These are phyloP conservation scores for Yponomeuta plumbellus DNA, from an alignment of 2,888 invertebrate species.

Conservation along the genomic window DNA sequence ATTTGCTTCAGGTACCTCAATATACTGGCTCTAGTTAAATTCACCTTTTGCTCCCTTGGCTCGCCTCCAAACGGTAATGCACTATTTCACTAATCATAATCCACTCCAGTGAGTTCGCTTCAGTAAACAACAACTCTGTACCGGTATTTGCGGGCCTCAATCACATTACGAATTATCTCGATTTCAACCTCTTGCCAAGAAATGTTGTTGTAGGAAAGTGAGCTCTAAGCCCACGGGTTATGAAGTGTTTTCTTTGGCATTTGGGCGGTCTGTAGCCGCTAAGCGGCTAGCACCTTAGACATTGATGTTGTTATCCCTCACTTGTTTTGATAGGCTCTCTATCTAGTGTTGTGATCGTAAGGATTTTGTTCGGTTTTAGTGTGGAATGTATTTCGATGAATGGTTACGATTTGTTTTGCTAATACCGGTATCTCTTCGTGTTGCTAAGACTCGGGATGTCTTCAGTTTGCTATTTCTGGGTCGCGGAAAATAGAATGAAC, in stretches of 20 bases:
- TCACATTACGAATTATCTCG: constrained; percentile 19
- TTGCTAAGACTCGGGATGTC: constrained; percentile 39
- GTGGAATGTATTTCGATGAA: constrained; percentile 54
- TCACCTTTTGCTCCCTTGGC: constrained; percentile 6
- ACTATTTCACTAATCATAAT: constrained; percentile 28
- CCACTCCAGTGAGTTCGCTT: constrained; percentile 44
- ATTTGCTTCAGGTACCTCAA: no score
- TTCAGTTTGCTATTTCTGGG: constrained; percentile 22
- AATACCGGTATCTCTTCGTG: constrained; percentile 3
- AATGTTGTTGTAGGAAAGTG: constrained; percentile 15
- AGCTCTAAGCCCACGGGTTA: neutral
- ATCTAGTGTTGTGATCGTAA: constrained; percentile 52
- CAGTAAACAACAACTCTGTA: constrained; percentile 39
- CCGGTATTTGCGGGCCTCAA: constrained; percentile 10
- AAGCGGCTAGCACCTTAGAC: neutral
- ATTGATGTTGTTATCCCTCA: constrained; percentile 22
- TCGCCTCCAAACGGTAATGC: constrained; percentile 13
- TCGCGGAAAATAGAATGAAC: neutral
- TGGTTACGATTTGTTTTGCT: constrained; percentile 23
- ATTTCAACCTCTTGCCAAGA: constrained; percentile 42
- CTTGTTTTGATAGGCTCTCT: constrained; percentile 58
- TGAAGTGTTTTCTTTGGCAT: neutral
- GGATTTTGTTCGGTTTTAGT: constrained; percentile 36
- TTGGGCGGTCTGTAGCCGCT: neutral
- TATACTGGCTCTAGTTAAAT: neutral